phyloP scores from a whole-genome alignment of 2,888 invertebrate species.

The Nesidiocoris tenuis region DNA sequence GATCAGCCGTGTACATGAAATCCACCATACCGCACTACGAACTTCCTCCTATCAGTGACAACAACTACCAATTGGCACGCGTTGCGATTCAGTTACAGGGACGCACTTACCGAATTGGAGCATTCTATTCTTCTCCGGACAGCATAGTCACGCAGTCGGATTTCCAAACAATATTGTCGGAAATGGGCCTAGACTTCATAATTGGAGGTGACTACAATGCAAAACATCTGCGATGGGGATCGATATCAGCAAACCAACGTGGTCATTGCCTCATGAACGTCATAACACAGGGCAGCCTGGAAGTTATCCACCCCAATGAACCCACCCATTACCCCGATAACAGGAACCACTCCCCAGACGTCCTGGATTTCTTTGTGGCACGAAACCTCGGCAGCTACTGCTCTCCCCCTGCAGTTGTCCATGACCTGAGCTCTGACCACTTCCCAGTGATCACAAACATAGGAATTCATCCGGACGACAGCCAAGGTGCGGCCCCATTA shows the following conservation, averaged over 20 bases:
- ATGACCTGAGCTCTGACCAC: constrained; percentile 5
- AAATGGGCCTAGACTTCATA: constrained; percentile 17
- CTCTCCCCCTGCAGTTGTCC: neutral
- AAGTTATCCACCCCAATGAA: neutral
- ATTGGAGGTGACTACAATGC: constrained; percentile 9
- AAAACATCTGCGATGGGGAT: constrained; percentile 3
- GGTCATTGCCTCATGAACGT: neutral
- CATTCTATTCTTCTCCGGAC: neutral
- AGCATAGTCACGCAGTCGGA: neutral
- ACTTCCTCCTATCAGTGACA: neutral
- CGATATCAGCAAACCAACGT: neutral
- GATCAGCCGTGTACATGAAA: neutral
- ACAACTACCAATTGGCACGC: neutral
- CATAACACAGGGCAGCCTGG: neutral
- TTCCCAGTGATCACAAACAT: neutral
- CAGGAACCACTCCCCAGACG: neutral
- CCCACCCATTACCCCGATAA: constrained; percentile 20
- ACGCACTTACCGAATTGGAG: neutral
- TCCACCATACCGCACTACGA: neutral
- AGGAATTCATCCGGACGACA: neutral
- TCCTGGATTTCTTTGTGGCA: neutral
- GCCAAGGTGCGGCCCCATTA: neutral
- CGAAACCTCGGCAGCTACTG: neutral
- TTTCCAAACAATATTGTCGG: neutral
- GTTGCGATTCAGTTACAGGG: neutral